Conservation (phyloP, 2,888 invertebrate genomes). For the Lasioglossum morio region DNA sequence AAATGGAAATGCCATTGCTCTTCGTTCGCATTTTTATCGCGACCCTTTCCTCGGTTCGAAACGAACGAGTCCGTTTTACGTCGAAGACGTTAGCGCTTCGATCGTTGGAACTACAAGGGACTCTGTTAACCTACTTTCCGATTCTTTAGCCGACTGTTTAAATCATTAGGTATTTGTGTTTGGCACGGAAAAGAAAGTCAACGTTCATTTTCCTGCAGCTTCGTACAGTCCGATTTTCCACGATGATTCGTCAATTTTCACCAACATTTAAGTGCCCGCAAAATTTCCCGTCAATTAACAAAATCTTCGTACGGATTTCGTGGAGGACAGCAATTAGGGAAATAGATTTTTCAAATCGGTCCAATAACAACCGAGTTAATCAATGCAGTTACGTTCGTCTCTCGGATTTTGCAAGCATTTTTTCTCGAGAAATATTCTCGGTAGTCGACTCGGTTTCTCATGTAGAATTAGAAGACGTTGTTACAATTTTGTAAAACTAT, state of each 20-base stretch:
- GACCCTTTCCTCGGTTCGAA: background rate
- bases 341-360: background rate
- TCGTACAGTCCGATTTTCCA: no score
- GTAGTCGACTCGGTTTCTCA: background rate
- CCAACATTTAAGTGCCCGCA: background rate
- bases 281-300: background rate
- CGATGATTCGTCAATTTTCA: background rate
- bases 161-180: background rate
- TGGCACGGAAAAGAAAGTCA: background rate
- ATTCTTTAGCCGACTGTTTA: background rate
- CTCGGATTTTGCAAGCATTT: background rate
- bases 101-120: background rate
- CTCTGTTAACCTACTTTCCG: background rate
- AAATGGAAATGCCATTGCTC: conserved; percentile 1
- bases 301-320: background rate
- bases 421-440: background rate
- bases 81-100: background rate
- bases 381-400: background rate
- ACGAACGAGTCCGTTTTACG: background rate
- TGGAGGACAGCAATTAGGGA: background rate
- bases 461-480: background rate
- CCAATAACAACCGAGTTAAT: background rate
- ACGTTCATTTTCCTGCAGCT: background rate
- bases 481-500: background rate
- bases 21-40: background rate